phyloP scores from a whole-genome alignment of 2,113 vertebrate genomes.

The Gopherus flavomarginatus region DNA sequence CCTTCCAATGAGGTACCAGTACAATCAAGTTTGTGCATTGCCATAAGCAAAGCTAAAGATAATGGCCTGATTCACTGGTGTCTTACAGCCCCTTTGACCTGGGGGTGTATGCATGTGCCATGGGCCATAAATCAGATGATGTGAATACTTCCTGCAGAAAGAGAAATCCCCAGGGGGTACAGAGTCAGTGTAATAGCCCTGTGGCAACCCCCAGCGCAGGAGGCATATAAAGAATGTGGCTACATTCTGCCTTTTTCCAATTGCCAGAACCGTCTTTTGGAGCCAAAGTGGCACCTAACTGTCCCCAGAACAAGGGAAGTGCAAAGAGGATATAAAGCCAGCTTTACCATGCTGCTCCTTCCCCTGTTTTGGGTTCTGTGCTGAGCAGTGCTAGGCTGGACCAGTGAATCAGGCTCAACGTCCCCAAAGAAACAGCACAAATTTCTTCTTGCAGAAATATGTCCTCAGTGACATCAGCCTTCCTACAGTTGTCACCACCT shows the following conservation, averaged over 20 bases:
- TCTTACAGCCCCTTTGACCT: too few species aligned
- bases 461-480: not conserved
- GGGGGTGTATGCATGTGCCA: too few species aligned
- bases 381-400: not conserved
- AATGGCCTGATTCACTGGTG: too few species aligned
- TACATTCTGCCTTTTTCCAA: not conserved
- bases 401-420: not conserved
- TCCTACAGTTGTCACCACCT: not conserved
- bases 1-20: not conserved
- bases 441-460: not conserved
- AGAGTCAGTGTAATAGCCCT: too few species aligned
- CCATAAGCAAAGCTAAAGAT: too few species aligned
- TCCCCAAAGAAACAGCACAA: not conserved
- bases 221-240: not conserved
- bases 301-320: not conserved
- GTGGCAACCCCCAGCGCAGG: not conserved
- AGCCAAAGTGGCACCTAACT: not conserved
- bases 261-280: accelerated
- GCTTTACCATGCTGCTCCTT: not conserved
- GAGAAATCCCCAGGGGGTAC: too few species aligned
- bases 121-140: too few species aligned
- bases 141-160: too few species aligned
- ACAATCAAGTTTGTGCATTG: too few species aligned
- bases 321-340: not conserved
- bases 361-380: not conserved